A percentile compares a stretch with the other conserved stretches of the same genome.
These are phyloP conservation scores for Adineta ricciae DNA, from an alignment of 2,888 invertebrate genomes.

Conservation along the genomic window DNA sequence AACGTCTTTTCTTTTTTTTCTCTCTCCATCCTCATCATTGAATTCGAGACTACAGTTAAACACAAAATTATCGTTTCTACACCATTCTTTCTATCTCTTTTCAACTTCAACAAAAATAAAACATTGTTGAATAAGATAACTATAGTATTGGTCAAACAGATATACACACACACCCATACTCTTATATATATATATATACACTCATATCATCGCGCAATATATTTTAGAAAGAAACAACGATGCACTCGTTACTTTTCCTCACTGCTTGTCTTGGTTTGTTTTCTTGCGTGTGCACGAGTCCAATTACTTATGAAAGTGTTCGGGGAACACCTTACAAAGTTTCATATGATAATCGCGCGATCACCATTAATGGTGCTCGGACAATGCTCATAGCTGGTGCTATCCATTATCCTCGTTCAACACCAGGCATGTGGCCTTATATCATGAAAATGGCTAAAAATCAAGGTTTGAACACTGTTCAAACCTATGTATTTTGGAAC, in stretches of 20 bases:
- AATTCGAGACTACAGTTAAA: background rate
- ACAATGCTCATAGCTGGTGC: background rate
- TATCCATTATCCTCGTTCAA: slow-evolving; percentile 12
- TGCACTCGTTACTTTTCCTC: background rate
- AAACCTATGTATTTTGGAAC: slow-evolving; percentile 41
- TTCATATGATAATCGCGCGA: background rate
- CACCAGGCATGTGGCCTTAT: background rate
- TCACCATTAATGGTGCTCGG: background rate
- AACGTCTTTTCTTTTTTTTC: background rate
- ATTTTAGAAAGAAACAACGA: background rate
- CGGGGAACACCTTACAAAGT: background rate
- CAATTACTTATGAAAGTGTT: background rate
- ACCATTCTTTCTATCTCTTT: background rate
- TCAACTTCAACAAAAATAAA: background rate
- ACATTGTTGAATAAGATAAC: background rate
- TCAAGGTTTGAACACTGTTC: background rate
- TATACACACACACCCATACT: too few relatives aligned
- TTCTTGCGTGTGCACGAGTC: background rate
- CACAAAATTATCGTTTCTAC: background rate
- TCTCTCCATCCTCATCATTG: background rate
- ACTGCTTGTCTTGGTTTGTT: background rate
- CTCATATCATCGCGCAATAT: background rate
- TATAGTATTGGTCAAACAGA: background rate
- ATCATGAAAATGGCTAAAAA: background rate
- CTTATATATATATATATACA: background rate